Conservation (phyloP, 2,797 vertebrate genomes). For the Poeciliopsis paucimaculata region DNA sequence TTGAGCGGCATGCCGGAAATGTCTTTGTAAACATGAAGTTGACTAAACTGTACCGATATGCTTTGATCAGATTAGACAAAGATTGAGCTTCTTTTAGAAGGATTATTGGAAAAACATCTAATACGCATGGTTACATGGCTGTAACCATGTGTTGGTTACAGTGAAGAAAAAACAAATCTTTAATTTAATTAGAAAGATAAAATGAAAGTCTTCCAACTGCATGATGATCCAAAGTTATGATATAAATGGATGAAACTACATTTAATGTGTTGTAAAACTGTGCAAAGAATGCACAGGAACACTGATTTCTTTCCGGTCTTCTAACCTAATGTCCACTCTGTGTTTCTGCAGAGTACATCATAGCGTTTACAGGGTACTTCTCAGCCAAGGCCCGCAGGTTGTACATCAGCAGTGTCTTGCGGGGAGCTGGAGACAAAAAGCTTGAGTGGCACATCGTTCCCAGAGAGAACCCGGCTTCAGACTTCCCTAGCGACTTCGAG, state of each 20-base stretch:
- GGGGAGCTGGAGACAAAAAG: conserved; percentile 55
- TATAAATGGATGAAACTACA: neutral
- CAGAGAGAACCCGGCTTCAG: conserved; percentile 93
- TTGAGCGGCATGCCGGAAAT: neutral
- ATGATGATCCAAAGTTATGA: neutral
- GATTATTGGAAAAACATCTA: neutral
- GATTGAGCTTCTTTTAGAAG: neutral
- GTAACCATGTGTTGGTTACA: no score
- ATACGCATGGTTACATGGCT: neutral
- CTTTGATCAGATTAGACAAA: neutral
- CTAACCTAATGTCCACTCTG: neutral
- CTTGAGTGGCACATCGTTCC: conserved; percentile 93
- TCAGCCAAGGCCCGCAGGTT: conserved; percentile 93
- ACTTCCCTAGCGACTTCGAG: conserved; percentile 98
- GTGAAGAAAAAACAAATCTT: neutral
- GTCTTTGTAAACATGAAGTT: neutral
- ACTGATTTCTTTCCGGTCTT: neutral
- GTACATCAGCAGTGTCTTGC: conserved; percentile 93
- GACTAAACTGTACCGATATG: neutral
- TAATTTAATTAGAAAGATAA: neutral
- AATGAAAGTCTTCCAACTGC: neutral
- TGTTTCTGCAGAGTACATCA: conserved; percentile 89
- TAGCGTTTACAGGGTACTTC: conserved; percentile 96
- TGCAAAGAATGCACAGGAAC: neutral
- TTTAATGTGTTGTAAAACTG: neutral